Base-by-base conservation (phyloP, 2,113 vertebrate species). In the Hyaena hyaena region DNA sequence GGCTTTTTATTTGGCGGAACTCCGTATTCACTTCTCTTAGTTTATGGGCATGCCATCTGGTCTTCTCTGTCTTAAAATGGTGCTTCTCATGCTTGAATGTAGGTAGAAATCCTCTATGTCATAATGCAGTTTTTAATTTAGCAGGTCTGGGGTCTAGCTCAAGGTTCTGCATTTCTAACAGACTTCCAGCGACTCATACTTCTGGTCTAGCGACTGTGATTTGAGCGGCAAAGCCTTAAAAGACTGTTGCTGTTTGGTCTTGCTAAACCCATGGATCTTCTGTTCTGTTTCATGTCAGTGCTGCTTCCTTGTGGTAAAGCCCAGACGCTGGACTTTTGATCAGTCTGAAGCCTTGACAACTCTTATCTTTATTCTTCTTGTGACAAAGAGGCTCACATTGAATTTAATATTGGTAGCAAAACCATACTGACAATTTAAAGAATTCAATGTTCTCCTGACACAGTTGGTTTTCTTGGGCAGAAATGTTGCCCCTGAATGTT, bases 371-470 rank as follows among this genome's bases (percentile, higher is more conserved):
- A 88, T 53, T 77, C 11, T 68, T 16, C 66, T 50, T 45, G 26
- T 77, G 66, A 81, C 55, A 95, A 92, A 92, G 73, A 73, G 61
- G 9, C 53, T 23, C 55, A 66, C 24, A 28, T 19, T 35, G 53
- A 73, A 73, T 94, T 87, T 83, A 73, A 69, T 55, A 61, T 55
- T 53, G 84, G 23, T 33, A 88, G 50, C 23, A 71, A 97, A 96
- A 35, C 26, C 68, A 66, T 79, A 2, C 24, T 21, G 61, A 73
- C 80, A 39, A n/a, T 26, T 21, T 76, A 58, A 14, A 73, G 43
- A 73, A 88, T 71, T 69, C 35, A 88, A 6, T 35, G 28, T 26
- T 80, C 77, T 69, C 12, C 28, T 77, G 93, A 71, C 63, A 45
- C 12, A 7, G 31, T 21, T 86, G 53, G 11, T 63, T 88, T 97